Evolutionary conservation across 2,888 invertebrate genomes (phyloP).

Genomic region (Aethes cnicana): DNA sequence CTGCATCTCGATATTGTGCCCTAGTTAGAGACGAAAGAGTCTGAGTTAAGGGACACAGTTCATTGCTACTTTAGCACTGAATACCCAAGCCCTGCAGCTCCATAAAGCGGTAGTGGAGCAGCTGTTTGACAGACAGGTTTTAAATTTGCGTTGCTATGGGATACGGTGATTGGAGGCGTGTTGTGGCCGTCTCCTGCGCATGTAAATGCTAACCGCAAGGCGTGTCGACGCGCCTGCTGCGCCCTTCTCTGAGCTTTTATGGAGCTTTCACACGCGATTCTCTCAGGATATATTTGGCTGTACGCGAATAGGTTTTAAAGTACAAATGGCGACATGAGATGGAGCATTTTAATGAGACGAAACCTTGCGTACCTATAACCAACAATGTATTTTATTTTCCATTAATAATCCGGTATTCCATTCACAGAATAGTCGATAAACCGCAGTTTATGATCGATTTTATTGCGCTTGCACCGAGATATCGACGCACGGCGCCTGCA

Average conservation of each 20-base stretch:
- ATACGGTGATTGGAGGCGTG: slow-evolving; percentile 1
- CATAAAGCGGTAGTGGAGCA: neutral
- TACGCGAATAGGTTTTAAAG: too few relatives aligned
- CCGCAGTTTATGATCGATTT: slow-evolving; percentile 1
- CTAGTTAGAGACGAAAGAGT: neutral
- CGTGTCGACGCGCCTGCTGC: slow-evolving; percentile 6
- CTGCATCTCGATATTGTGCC: slow-evolving; percentile 1
- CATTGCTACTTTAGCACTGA: neutral
- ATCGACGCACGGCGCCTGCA: neutral
- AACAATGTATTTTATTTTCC: too few relatives aligned
- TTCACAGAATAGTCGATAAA: neutral
- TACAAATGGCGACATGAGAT: too few relatives aligned
- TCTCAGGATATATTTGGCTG: too few relatives aligned
- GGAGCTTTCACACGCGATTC: slow-evolving; percentile 13
- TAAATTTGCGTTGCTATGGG: slow-evolving; percentile 4
- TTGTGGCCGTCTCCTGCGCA: neutral
- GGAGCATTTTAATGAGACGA: too few relatives aligned
- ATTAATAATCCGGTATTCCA: neutral
- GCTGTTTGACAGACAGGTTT: neutral
- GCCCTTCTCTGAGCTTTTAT: slow-evolving; percentile 3
- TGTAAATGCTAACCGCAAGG: slow-evolving; percentile 11
- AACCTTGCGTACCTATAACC: too few relatives aligned
- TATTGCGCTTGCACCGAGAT: neutral
- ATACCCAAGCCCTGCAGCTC: neutral
- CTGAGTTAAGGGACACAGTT: neutral